These are phyloP conservation scores for Agonopterix subpropinquella DNA, from an alignment of 2,888 invertebrate genomes.

Conservation along the genomic window DNA sequence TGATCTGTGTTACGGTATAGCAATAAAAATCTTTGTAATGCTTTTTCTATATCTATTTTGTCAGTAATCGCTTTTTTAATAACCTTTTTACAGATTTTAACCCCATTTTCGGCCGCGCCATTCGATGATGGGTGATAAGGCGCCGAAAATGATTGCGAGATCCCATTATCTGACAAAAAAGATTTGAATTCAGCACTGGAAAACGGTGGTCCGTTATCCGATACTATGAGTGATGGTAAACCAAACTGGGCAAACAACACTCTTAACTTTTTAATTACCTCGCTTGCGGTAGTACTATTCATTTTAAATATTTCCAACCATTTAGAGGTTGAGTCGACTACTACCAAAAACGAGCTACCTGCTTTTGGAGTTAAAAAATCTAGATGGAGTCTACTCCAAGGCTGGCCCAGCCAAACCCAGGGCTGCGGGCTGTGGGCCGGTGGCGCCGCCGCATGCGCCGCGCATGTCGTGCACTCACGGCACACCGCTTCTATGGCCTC, in stretches of 20 bases:
- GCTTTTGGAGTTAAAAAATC: constrained; percentile 10
- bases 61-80: constrained; percentile 2
- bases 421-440: constrained; percentile 9
- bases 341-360: not conserved
- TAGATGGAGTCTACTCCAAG: constrained; percentile 10
- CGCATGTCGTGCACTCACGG: constrained; percentile 11
- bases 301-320: constrained; percentile 19
- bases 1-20: constrained; percentile 13
- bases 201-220: constrained; percentile 23
- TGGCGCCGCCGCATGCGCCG: constrained; percentile 8
- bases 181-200: constrained; percentile 11
- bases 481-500: constrained; percentile 1
- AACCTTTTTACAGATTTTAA: constrained; percentile 3
- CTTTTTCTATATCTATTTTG: constrained; percentile 1
- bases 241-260: constrained; percentile 18
- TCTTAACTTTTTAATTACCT: constrained; percentile 10
- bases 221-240: constrained; percentile 17
- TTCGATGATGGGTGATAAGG: constrained; percentile 18
- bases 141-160: constrained; percentile 6
- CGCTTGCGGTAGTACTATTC: constrained; percentile 9
- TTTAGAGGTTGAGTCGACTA: constrained; percentile 16
- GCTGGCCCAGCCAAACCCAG: constrained; percentile 8
- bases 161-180: constrained; percentile 12
- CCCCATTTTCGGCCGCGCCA: constrained; percentile 15
- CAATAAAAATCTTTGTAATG: constrained; percentile 11